Evolutionary conservation across 2,797 vertebrate genomes (phyloP).

Genomic region (Garrulus glandarius): DNA sequence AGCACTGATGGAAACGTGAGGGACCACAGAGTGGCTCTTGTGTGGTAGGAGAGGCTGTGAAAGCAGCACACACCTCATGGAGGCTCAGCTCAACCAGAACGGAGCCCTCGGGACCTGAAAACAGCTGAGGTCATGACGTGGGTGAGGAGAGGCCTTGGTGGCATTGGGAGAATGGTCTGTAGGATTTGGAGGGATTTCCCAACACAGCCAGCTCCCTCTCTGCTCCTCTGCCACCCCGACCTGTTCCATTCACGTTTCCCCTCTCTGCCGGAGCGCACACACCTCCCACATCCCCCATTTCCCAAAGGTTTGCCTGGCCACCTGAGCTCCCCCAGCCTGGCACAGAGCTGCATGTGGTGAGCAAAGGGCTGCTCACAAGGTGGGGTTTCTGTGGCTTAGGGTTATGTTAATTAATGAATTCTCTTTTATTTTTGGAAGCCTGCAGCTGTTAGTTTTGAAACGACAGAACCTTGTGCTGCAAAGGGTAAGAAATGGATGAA

Average conservation of each 20-base stretch:
- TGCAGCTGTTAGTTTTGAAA: constrained; percentile 77
- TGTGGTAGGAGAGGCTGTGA: background rate
- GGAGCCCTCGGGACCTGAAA: background rate
- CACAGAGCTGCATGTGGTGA: background rate
- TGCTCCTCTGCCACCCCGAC: background rate
- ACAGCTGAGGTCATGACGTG: background rate
- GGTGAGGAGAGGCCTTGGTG: background rate
- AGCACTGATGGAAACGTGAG: background rate
- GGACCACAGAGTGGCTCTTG: background rate
- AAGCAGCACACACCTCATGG: background rate
- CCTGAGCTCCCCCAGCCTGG: constrained; percentile 15
- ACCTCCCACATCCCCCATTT: background rate
- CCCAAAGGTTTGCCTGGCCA: background rate
- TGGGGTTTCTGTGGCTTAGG: constrained; percentile 61
- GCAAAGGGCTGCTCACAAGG: constrained; percentile 15
- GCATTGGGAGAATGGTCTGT: background rate
- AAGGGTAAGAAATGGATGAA: background rate
- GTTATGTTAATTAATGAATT: constrained; percentile 4
- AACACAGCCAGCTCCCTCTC: background rate
- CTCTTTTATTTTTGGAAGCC: constrained; percentile 36
- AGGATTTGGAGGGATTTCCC: background rate
- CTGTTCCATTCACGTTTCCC: rapidly evolving
- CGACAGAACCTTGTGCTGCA: constrained; percentile 7
- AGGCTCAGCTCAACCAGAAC: background rate
- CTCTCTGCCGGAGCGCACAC: background rate